These are phyloP conservation scores for Zeuzera pyrina DNA, from an alignment of 2,888 invertebrate genomes.

Conservation along the genomic window DNA sequence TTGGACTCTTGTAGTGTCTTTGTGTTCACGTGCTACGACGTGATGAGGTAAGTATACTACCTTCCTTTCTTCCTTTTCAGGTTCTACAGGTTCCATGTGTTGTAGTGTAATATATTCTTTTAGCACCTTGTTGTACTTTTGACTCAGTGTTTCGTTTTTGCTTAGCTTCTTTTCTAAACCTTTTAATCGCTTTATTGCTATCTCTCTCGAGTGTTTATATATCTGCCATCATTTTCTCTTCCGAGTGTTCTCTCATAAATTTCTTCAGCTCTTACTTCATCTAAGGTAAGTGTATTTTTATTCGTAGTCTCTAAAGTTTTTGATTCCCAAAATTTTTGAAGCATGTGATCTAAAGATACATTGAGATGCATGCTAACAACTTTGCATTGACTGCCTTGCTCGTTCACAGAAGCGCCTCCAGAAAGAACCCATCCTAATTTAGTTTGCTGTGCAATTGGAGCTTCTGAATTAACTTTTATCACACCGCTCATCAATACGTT, in stretches of 20 bases:
- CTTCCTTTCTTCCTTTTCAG: constrained; percentile 1
- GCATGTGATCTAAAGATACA: too few species aligned
- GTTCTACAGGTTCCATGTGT: constrained; percentile 1
- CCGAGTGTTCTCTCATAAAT: background rate
- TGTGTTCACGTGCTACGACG: too few species aligned
- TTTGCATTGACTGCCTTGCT: background rate
- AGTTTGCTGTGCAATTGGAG: constrained; percentile 1
- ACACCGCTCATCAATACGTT: background rate
- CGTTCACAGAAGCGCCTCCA: background rate
- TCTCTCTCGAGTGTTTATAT: background rate
- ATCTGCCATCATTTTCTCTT: constrained; percentile 2
- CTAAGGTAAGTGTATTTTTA: too few species aligned
- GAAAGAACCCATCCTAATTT: constrained; percentile 2
- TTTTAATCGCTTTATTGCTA: background rate
- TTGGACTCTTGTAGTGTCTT: too few species aligned
- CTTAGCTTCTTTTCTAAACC: constrained; percentile 1
- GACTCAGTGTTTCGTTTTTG: background rate
- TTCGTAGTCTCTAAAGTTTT: too few species aligned
- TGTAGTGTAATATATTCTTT: background rate
- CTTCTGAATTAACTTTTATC: background rate
- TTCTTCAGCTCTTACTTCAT: background rate
- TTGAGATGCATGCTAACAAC: background rate
- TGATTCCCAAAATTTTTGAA: background rate
- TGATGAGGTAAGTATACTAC: too few species aligned
- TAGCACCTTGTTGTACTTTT: background rate